phyloP scores from a whole-genome alignment of 2,888 invertebrate genomes.

The Nymphalis polychloros region DNA sequence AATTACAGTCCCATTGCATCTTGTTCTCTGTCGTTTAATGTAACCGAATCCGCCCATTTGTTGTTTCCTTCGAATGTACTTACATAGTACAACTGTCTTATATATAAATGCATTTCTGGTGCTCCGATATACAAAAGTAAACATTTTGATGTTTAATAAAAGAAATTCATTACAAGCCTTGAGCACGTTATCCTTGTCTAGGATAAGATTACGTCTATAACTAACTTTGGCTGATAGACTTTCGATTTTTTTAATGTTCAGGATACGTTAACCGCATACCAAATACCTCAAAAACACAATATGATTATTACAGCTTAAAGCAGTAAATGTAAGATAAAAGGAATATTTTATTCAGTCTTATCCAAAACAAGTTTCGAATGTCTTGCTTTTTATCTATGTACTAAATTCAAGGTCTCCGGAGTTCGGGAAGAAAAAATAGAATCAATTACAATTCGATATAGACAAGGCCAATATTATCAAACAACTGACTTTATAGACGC shows the following conservation, averaged over 20 bases:
- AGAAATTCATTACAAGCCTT: too few relatives aligned
- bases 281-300: too few relatives aligned
- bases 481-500: slow-evolving; percentile 14
- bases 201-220: too few relatives aligned
- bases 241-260: too few relatives aligned
- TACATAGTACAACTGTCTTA: neutral
- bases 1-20: slow-evolving; percentile 19
- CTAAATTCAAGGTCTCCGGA: slow-evolving; percentile 9
- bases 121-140: too few relatives aligned
- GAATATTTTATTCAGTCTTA: neutral
- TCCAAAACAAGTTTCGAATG: slow-evolving; percentile 2
- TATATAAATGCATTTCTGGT: too few relatives aligned
- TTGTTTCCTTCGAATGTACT: slow-evolving; percentile 7
- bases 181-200: too few relatives aligned
- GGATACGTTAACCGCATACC: too few relatives aligned
- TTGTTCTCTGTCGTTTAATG: slow-evolving; percentile 21
- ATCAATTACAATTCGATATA: slow-evolving; percentile 16
- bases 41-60: slow-evolving; percentile 26
- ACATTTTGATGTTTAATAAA: too few relatives aligned
- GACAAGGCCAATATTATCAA: slow-evolving; percentile 20
- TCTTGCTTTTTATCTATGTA: slow-evolving; percentile 11
- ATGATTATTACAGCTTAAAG: too few relatives aligned
- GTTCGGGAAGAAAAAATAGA: slow-evolving; percentile 12
- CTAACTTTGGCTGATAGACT: too few relatives aligned
- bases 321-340: neutral